Conservation (phyloP, 1,140 invertebrate genomes). For the Eumaeus atala region DNA sequence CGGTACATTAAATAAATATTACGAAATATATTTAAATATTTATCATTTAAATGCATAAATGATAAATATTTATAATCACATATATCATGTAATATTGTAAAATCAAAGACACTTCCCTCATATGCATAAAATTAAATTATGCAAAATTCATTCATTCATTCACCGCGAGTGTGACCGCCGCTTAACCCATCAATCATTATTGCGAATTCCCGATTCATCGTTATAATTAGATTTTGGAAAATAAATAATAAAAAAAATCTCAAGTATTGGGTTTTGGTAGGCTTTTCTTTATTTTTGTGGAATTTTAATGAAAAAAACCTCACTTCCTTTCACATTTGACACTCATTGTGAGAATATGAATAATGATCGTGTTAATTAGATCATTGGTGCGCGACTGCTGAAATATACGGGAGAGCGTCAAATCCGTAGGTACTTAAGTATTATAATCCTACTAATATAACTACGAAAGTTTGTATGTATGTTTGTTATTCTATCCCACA, state of each 20-base stretch:
- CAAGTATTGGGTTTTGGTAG: slow-evolving; percentile 7
- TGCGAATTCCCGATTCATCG: slow-evolving; percentile 46
- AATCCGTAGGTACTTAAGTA: neutral
- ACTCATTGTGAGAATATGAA: slow-evolving; percentile 9
- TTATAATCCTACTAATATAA: too few species aligned
- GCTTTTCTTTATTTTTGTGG: slow-evolving; percentile 15
- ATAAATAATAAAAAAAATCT: slow-evolving; percentile 42
- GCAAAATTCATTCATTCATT: neutral
- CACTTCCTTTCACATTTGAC: slow-evolving; percentile 9
- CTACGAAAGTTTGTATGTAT: too few species aligned
- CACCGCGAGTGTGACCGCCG: slow-evolving; percentile 23
- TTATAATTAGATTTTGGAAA: slow-evolving; percentile 54
- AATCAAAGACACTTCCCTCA: too few species aligned
- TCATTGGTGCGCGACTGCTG: neutral
- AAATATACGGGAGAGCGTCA: neutral
- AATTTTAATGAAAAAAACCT: slow-evolving; percentile 8
- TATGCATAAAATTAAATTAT: too few species aligned
- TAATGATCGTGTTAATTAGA: slow-evolving; percentile 7
- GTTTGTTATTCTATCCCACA: too few species aligned
- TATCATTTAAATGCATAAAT: too few species aligned
- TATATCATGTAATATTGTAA: too few species aligned
- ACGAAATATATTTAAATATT: too few species aligned
- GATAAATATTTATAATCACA: too few species aligned
- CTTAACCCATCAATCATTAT: slow-evolving; percentile 48
- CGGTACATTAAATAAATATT: too few species aligned